phyloP scores from a whole-genome alignment of 2,797 vertebrate genomes.

The Columba guinea region DNA sequence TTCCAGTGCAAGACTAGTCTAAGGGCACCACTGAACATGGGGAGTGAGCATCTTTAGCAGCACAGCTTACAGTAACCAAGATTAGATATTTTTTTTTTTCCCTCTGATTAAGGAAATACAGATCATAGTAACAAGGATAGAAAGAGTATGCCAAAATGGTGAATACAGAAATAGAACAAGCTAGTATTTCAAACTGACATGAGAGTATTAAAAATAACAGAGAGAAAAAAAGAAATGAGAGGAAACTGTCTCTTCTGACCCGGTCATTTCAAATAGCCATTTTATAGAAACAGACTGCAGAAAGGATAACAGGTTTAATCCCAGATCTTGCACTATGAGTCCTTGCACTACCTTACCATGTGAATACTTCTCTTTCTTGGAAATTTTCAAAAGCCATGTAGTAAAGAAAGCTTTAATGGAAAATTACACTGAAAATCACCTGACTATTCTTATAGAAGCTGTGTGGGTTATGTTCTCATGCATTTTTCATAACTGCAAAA shows the following conservation, averaged over 20 bases:
- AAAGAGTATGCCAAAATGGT: not conserved
- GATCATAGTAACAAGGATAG: slow-evolving; percentile 10
- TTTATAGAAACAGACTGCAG: not conserved
- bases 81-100: not conserved
- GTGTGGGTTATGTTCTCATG: slow-evolving; percentile 75
- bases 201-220: not conserved
- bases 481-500: slow-evolving; percentile 78
- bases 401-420: slow-evolving; percentile 69
- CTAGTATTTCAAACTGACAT: not conserved
- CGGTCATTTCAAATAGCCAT: not conserved
- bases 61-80: not conserved
- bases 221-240: not conserved
- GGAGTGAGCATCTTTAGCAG: not conserved
- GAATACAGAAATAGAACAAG: slow-evolving; percentile 5
- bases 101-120: not conserved
- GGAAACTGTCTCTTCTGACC: not conserved
- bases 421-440: slow-evolving; percentile 70
- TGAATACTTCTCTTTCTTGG: not conserved
- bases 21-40: not conserved
- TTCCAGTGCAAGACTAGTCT: not conserved
- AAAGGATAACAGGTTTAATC: not conserved
- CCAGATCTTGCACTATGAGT: not conserved
- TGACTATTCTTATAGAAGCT: slow-evolving; percentile 65
- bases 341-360: not conserved
- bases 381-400: slow-evolving; percentile 31